Evolutionary conservation across 92 coral and sea anemone genomes (phyloP), one percentile per base, ranked within the genome.

Genomic region (Montipora capitata): DNA sequence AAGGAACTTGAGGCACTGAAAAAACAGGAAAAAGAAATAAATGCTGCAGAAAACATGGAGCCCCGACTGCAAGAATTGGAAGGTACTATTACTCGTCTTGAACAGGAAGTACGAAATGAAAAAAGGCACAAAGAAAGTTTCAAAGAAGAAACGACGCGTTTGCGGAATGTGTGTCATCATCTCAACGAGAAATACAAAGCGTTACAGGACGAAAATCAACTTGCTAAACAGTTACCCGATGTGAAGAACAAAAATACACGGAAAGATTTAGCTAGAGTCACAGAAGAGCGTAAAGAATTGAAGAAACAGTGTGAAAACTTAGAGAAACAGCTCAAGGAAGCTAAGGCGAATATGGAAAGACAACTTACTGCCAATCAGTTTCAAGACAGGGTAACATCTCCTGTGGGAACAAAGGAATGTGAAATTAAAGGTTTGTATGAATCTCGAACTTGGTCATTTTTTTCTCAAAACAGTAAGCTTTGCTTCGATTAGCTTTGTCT

Each of bases 1-100:
- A 93, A 91, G 71, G 98, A 95, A 68, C 92, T 93, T 14, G 90
- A 95, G 5, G 96, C 93, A 78, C 72, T 95, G 3, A 93, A 82
- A 67, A 95, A n/a, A n/a, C n/a, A n/a, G n/a, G n/a, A n/a, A n/a
- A n/a, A n/a, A 6, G 49, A 6, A 45, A 45, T 4, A 4, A 45
- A 45, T 45, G 51, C 1, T 45, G 5, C 51, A 45, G 51, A 45
- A 45, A 45, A 45, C 0, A 58, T 58, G 64, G 64, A 14, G 20
- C 5, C 11, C 12, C 15, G 54, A n/a, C 65, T 65, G 38, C 38
- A 48, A 3, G 45, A 80, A n/a, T 38, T 80, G 35, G 75, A 80
- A 14, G 68, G 3, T 9, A 67, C 38, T 4, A 80, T 35, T 7
- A 38, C 48, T 3, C 61, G 10, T 6, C 35, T 48, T 7, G 64